Evolutionary conservation across 2,888 invertebrate species (phyloP).

Genomic region (Apocheima hispidaria): DNA sequence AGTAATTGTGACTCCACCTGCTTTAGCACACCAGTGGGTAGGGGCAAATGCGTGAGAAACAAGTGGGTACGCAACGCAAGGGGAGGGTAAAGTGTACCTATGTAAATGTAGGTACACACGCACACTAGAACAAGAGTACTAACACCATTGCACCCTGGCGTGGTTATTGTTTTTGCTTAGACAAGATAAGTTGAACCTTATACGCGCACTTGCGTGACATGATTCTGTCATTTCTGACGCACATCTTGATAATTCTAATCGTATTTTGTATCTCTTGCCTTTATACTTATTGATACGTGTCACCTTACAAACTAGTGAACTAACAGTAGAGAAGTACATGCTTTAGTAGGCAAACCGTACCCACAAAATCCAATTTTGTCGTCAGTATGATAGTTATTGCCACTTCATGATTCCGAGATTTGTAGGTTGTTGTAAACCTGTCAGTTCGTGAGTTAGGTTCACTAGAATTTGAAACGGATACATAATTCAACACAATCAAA

Average conservation of each 20-base stretch:
- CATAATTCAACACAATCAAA: constrained; percentile 44
- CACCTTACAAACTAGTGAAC: neutral
- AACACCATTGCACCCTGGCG: constrained; percentile 1
- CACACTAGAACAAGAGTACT: constrained; percentile 25
- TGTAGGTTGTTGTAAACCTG: constrained; percentile 43
- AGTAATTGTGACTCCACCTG: constrained; percentile 72
- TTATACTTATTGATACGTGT: no score
- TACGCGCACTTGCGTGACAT: neutral
- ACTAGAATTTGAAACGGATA: constrained; percentile 44
- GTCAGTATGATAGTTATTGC: constrained; percentile 28
- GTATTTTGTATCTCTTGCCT: no score
- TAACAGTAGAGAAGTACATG: neutral
- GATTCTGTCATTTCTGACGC: neutral
- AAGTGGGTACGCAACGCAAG: constrained; percentile 46
- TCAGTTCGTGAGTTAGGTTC: constrained; percentile 44
- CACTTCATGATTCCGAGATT: constrained; percentile 37
- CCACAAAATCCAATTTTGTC: constrained; percentile 34
- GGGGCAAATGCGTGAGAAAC: constrained; percentile 54
- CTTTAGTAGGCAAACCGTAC: neutral
- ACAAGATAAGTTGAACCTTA: neutral
- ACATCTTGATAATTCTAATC: neutral
- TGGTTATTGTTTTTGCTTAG: neutral
- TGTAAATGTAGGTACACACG: constrained; percentile 43
- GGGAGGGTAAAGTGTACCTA: constrained; percentile 50
- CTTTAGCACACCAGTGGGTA: constrained; percentile 53